Base-by-base conservation (phyloP, 30 jellyfish, hydroid and myxozoan genomes). In the Sanderia malayensis region DNA sequence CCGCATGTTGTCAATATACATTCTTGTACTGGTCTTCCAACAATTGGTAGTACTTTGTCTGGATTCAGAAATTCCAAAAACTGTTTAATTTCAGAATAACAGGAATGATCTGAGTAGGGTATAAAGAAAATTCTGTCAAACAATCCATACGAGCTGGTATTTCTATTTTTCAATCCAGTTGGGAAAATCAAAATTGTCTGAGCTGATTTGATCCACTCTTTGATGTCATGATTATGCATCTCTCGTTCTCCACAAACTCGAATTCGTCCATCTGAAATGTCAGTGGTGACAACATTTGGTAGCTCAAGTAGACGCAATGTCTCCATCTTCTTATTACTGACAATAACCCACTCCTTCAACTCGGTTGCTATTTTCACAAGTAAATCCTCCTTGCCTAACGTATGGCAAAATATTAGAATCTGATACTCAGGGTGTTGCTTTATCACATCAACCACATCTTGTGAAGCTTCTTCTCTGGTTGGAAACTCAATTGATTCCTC, bases 41-140 rank as follows among this genome's bases (percentile, higher is more conserved):
- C 74, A 2, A 80, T 26, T 21, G 93, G 93, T 22, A 47, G 28
- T 4, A 80, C 80, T 27, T 53, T 46, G 7, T 24, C 64, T 8
- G 93, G 85, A n/a, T 69, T 46, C 20, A 80, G 21, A 11, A 34
- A 27, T 29, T 73, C 25, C 13, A 80, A 22, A 58, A 80, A 80
- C 23, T 30, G n/a, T 0, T 4, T 24, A 23, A 80, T 58, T 29
- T 80, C 93, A 2, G 46, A 20, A 41, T 27, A 71, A 30, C 72
- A 64, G 9, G 93, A 80, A 46, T 80, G 93, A 60, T 80, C 93
- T 4, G 93, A 80, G 72, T 80, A 80, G 4, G 79, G 84, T 0
- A 80, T 44, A 44, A 67, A 80, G 23, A 65, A 69, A 20, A 46
- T 15, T 24, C 60, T 66, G 58, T 80, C 71, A 46, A 53, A 45